Evolutionary conservation across 2,888 invertebrate genomes (phyloP), one percentile per base, ranked within the genome.

Genomic region (Rotaria magnacalcarata): DNA sequence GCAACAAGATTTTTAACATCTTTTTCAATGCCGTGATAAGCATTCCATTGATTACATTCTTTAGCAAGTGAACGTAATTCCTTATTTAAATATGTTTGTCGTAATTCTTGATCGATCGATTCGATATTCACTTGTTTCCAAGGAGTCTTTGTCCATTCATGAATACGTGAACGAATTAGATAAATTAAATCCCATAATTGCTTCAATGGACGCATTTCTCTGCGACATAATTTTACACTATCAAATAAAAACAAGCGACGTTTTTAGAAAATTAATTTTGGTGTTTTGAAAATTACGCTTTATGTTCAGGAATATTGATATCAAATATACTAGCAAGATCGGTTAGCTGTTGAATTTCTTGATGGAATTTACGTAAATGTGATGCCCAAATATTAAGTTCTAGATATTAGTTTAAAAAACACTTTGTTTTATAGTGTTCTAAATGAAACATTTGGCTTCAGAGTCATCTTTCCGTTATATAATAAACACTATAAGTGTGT

Each of bases 51-150:
- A 89, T 96, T 93, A 95, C 97, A 96, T 92, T 97, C 97, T 90
- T 97, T 97, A 90, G 97, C 97, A 89, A 97, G 91, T 85, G 95
- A 43, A 47, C 80, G 43, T n/a, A 80, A 80, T 80, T 80, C 80
- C 41, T 56, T 54, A 54, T 93, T 89, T 95, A 93, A 87, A 96
- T 95, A 91, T 96, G 96, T 92, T 97, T 97, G 4, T 96, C 95
- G 91, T 97, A 97, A 90, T 96, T 96, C 91, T 97, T 97, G 91
- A 80, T 80, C 80, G 7, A 80, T 80, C 14, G 34, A 96, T 92
- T 97, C 97, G 74, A 97, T 96, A 90, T 97, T 96, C 87, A 97
- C 96, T 90, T 96, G 95, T 87, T 95, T 93, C 97, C 97, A 97
- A 0, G 96, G 95, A 0, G 97, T 97, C 0, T 95, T 96, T 91